These are phyloP conservation scores for Pampus argenteus DNA, from an alignment of 2,797 vertebrate genomes.

Conservation along the genomic window DNA sequence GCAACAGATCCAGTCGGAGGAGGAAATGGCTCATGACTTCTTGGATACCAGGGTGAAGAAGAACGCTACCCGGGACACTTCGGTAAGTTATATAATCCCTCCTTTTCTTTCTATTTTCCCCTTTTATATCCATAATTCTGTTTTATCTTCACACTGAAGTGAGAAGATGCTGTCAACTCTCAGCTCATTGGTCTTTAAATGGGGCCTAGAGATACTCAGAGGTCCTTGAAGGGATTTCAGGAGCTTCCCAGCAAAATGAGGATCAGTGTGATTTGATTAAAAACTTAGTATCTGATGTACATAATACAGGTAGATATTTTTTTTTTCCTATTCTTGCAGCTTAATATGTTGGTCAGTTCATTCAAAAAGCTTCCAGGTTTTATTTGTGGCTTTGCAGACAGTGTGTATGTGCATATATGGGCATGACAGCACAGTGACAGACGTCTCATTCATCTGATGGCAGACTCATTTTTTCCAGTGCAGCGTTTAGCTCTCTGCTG, in stretches of 20 bases:
- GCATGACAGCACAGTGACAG: conserved; percentile 23
- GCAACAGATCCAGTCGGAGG: conserved; percentile 84
- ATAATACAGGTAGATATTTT: background rate
- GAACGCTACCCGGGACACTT: conserved; percentile 75
- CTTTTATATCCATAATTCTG: background rate
- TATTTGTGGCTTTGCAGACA: background rate
- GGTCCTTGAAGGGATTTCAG: conserved; percentile 7
- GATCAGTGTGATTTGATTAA: conserved; percentile 7
- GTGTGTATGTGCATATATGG: conserved; percentile 3
- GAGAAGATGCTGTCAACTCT: conserved; percentile 3
- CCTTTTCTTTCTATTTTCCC: too few relatives aligned
- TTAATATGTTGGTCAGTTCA: background rate
- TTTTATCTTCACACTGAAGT: conserved; percentile 4
- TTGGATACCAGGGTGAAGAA: conserved; percentile 92
- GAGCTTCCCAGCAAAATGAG: conserved; percentile 7
- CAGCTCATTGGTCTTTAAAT: conserved; percentile 1
- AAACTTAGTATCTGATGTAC: too few relatives aligned
- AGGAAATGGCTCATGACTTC: conserved; percentile 86
- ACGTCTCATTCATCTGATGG: conserved; percentile 25
- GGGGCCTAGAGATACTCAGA: background rate
- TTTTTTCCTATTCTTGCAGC: background rate
- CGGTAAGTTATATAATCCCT: conserved; percentile 69
- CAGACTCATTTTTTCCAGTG: conserved; percentile 27
- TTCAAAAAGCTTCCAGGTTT: background rate
- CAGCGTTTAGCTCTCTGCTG: conserved; percentile 34